These are phyloP conservation scores for Corvus moneduloides DNA, from an alignment of 2,113 vertebrate species.

Conservation along the genomic window DNA sequence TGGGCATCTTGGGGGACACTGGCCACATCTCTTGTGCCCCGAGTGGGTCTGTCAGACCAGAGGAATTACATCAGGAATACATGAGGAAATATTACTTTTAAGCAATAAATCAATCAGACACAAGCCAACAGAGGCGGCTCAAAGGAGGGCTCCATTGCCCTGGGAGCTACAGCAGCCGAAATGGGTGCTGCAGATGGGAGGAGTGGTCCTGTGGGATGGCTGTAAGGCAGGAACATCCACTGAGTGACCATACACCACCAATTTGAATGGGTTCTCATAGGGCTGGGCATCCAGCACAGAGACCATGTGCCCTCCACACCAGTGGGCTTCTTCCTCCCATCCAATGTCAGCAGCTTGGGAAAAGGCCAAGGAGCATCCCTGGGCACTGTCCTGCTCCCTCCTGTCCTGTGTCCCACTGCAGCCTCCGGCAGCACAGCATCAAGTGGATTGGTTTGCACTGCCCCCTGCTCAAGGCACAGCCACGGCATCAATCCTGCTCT, in stretches of 20 bases:
- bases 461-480: fast-evolving
- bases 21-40: not conserved
- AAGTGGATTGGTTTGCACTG: fast-evolving
- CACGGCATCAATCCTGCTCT: not conserved
- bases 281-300: not conserved
- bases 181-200: not conserved
- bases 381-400: not conserved
- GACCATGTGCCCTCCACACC: fast-evolving
- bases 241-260: not conserved
- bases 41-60: not conserved
- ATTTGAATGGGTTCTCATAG: not conserved
- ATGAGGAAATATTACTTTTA: not conserved
- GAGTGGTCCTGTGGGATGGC: not conserved
- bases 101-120: not conserved
- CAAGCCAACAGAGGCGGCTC: not conserved
- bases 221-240: not conserved
- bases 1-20: not conserved
- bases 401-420: not conserved
- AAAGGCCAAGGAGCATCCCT: not conserved
- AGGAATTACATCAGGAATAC: not conserved
- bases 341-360: not conserved
- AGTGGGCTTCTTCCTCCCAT: not conserved
- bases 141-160: not conserved
- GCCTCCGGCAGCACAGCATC: not conserved
- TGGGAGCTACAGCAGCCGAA: not conserved